phyloP scores from a whole-genome alignment of 1,140 invertebrate species.

The Phocides pigmalion region DNA sequence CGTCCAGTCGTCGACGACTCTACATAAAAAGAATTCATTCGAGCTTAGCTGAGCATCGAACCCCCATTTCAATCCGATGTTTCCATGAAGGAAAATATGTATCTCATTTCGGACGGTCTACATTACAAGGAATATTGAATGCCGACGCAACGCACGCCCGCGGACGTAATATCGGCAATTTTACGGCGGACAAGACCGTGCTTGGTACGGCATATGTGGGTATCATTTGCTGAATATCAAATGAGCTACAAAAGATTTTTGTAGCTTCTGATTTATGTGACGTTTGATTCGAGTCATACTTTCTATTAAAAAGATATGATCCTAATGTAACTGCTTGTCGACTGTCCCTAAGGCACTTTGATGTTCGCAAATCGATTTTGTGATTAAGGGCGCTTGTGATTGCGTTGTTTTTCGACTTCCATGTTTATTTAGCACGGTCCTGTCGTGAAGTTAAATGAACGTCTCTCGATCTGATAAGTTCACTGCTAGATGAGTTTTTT shows the following conservation, averaged over 20 bases:
- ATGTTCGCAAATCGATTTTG: conserved; percentile 32
- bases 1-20: not conserved
- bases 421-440: conserved; percentile 24
- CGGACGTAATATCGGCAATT: conserved; percentile 22
- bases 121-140: conserved; percentile 28
- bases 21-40: conserved; percentile 10
- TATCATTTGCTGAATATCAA: conserved; percentile 39
- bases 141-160: conserved; percentile 9
- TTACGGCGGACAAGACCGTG: conserved; percentile 19
- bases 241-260: conserved; percentile 28
- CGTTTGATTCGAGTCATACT: conserved; percentile 11
- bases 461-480: conserved; percentile 17
- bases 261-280: conserved; percentile 22
- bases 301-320: conserved; percentile 17
- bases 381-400: conserved; percentile 26
- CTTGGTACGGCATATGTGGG: conserved; percentile 37
- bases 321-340: conserved; percentile 19
- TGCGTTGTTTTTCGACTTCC: conserved; percentile 21
- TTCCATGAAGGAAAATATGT: conserved; percentile 20
- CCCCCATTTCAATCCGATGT: conserved; percentile 21
- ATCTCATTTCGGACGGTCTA: conserved; percentile 13
- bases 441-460: conserved; percentile 22
- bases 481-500: conserved; percentile 14
- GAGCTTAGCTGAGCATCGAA: not conserved
- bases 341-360: conserved; percentile 6